A percentile compares a stretch with the other conserved stretches of the same genome.
phyloP scores from a whole-genome alignment of 1,140 invertebrate species.

The Bombus soroeensis region DNA sequence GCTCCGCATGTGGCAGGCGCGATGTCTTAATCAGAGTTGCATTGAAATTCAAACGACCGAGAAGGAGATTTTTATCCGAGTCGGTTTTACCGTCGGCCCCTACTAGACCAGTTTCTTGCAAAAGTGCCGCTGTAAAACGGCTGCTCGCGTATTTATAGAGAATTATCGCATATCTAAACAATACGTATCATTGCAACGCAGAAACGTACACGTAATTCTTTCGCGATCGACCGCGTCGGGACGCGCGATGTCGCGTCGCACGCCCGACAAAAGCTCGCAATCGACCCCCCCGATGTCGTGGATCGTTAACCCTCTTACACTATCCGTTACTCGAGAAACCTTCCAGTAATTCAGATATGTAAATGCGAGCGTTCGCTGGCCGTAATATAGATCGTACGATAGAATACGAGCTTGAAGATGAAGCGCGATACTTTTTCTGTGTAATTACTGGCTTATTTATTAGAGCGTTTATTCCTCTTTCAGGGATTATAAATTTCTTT shows the following conservation, averaged over 20 bases:
- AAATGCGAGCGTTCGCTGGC: slow-evolving; percentile 6
- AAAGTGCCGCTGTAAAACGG: slow-evolving; percentile 6
- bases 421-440: background rate
- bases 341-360: slow-evolving; percentile 25
- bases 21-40: slow-evolving; percentile 39
- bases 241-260: background rate
- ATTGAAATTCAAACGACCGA: slow-evolving; percentile 33
- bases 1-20: slow-evolving; percentile 8
- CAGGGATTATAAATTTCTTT: background rate
- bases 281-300: background rate
- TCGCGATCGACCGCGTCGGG: slow-evolving; percentile 2
- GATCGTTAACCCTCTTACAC: slow-evolving; percentile 30
- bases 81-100: background rate
- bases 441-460: background rate
- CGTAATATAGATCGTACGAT: background rate
- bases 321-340: slow-evolving; percentile 3
- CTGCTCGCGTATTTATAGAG: slow-evolving; percentile 29
- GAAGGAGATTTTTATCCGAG: slow-evolving; percentile 26
- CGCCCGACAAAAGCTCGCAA: slow-evolving; percentile 1
- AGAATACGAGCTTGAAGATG: background rate
- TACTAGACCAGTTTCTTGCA: slow-evolving; percentile 26
- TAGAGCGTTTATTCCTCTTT: background rate
- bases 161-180: slow-evolving; percentile 50
- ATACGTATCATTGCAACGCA: slow-evolving; percentile 25
- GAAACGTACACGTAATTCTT: slow-evolving; percentile 31